Evolutionary conservation across 2,888 invertebrate genomes (phyloP).

Genomic region (Galeruca laticollis): DNA sequence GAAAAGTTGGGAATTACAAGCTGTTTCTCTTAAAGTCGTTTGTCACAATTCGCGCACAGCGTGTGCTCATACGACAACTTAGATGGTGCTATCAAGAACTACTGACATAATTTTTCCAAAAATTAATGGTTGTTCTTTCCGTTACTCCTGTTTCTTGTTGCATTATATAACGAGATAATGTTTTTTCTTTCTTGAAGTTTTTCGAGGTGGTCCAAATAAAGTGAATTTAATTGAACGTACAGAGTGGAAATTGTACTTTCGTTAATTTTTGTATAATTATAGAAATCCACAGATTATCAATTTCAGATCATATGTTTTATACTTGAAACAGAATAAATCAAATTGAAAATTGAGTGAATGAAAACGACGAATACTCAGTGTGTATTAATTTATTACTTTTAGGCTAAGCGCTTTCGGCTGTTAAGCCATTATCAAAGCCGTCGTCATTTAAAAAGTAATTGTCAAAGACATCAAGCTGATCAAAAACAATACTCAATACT

Average conservation of each 20-base stretch:
- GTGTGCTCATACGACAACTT: constrained; percentile 33
- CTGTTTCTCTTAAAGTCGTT: constrained; percentile 40
- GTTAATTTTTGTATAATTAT: no score
- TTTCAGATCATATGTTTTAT: no score
- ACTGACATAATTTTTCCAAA: constrained; percentile 39
- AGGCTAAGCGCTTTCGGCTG: no score
- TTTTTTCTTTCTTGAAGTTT: not conserved
- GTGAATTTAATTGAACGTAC: not conserved
- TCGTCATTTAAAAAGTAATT: no score
- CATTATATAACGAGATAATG: constrained; percentile 10
- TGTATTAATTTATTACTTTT: no score
- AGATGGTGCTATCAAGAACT: constrained; percentile 38
- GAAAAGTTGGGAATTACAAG: constrained; percentile 42
- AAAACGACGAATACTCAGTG: no score
- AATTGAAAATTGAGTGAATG: no score
- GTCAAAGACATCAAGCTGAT: no score
- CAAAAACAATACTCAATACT: no score
- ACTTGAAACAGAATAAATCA: no score
- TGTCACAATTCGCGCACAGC: constrained; percentile 41
- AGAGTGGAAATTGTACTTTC: not conserved
- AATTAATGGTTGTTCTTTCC: constrained; percentile 37
- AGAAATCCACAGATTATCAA: no score
- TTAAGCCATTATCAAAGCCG: no score
- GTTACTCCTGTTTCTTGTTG: constrained; percentile 26
- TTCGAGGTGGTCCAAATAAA: not conserved